Evolutionary conservation across 2,113 vertebrate genomes (phyloP).

Genomic region (Epinephelus fuscoguttatus): DNA sequence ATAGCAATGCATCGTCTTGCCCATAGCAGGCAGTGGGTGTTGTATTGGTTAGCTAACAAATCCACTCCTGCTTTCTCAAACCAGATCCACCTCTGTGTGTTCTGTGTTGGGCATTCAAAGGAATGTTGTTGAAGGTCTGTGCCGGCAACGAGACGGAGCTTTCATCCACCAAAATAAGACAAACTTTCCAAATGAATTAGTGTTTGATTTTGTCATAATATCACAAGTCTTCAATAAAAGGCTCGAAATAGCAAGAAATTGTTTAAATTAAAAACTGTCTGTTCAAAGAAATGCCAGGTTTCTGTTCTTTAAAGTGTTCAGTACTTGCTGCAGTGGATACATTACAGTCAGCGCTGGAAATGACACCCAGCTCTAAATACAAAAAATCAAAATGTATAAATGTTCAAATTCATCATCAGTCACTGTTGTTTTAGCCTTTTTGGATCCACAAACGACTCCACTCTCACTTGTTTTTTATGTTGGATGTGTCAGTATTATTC

Average conservation of each 20-base stretch:
- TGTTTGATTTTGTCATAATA: no score
- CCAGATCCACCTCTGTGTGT: no score
- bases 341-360: background rate
- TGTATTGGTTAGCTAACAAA: no score
- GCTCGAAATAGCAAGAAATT: background rate
- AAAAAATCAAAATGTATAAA: background rate
- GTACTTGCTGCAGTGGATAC: background rate
- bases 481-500: background rate
- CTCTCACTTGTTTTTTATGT: background rate
- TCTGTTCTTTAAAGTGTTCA: background rate
- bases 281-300: background rate
- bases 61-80: no score
- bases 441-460: background rate
- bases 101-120: no score
- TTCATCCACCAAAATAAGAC: no score
- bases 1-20: no score
- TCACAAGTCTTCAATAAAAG: background rate
- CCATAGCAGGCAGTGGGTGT: no score
- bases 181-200: no score
- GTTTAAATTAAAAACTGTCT: background rate
- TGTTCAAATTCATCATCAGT: background rate
- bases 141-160: no score
- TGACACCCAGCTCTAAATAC: background rate
- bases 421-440: background rate
- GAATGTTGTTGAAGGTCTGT: no score